phyloP scores from a whole-genome alignment of 1,140 invertebrate genomes.

The Brachystomella parvula region DNA sequence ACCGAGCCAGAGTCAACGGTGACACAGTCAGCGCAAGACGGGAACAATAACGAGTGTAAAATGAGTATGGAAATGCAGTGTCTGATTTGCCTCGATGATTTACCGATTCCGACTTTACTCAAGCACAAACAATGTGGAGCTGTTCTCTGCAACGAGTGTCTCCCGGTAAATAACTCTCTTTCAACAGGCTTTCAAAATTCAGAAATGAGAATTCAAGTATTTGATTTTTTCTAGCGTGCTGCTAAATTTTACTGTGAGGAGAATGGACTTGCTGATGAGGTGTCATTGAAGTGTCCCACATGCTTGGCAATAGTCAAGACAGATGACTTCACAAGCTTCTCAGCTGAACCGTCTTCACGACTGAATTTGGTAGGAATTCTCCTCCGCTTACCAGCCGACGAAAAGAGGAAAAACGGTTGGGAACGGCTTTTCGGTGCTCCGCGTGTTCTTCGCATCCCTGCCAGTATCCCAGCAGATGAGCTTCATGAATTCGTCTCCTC shows the following conservation, averaged over 20 bases:
- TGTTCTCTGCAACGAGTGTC: conserved; percentile 53
- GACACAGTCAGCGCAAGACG: not conserved
- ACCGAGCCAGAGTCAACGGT: not conserved
- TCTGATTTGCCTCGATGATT: conserved; percentile 58
- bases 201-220: conserved; percentile 12
- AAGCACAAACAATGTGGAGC: conserved; percentile 51
- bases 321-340: conserved; percentile 47
- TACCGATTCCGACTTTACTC: conserved; percentile 47
- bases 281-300: conserved; percentile 48
- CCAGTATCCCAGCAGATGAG: conserved; percentile 48
- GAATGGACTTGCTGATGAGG: conserved; percentile 25
- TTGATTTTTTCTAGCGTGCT: conserved; percentile 45
- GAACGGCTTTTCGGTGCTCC: conserved; percentile 52
- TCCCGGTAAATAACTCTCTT: conserved; percentile 48
- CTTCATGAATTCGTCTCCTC: conserved; percentile 49
- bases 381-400: conserved; percentile 48
- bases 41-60: not conserved
- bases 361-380: conserved; percentile 41
- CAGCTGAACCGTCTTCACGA: conserved; percentile 40
- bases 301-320: conserved; percentile 47
- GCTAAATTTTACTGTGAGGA: conserved; percentile 44
- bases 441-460: conserved; percentile 52
- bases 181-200: conserved; percentile 6
- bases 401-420: conserved; percentile 40
- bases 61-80: conserved; percentile 42